Percentiles rank a stretch among this genome's conserved stretches.
Conservation (phyloP, 2,113 vertebrate species). For the Phoxinus phoxinus region DNA sequence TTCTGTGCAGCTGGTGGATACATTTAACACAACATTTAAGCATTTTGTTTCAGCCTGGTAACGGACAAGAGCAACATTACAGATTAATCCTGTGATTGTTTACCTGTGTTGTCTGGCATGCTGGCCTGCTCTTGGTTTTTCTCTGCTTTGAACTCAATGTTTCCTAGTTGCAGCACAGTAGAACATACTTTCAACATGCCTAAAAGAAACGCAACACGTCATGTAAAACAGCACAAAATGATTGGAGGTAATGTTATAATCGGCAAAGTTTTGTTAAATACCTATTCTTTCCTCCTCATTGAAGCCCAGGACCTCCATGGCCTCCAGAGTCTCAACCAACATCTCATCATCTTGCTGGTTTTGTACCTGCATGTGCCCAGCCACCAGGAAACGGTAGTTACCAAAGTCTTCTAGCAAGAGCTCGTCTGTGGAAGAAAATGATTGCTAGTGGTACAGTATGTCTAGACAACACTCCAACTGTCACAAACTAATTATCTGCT, state of each 20-base stretch:
- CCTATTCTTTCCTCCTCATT: slow-evolving; percentile 85
- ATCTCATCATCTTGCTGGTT: slow-evolving; percentile 89
- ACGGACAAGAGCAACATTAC: background rate
- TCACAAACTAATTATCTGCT: too few species aligned
- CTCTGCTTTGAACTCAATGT: slow-evolving; percentile 94
- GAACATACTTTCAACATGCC: slow-evolving; percentile 92
- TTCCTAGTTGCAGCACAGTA: slow-evolving; percentile 91
- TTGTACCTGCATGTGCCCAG: slow-evolving; percentile 87
- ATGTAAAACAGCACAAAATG: background rate
- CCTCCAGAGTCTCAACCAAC: slow-evolving; percentile 91
- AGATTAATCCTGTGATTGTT: background rate
- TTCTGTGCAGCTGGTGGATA: slow-evolving; percentile 87
- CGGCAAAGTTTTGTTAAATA: slow-evolving; percentile 54
- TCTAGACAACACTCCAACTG: background rate
- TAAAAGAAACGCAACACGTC: slow-evolving; percentile 57
- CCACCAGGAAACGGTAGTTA: slow-evolving; percentile 86
- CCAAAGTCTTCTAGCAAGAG: slow-evolving; percentile 88
- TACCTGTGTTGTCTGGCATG: slow-evolving; percentile 84
- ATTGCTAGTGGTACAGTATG: too few species aligned
- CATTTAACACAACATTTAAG: background rate
- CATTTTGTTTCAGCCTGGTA: background rate
- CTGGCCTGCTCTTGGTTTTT: slow-evolving; percentile 94
- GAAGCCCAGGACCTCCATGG: slow-evolving; percentile 96
- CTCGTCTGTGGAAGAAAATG: slow-evolving; percentile 77
- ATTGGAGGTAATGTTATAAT: background rate